Evolutionary conservation across 1,140 invertebrate species (phyloP).

Genomic region (Solenopsis fugax): DNA sequence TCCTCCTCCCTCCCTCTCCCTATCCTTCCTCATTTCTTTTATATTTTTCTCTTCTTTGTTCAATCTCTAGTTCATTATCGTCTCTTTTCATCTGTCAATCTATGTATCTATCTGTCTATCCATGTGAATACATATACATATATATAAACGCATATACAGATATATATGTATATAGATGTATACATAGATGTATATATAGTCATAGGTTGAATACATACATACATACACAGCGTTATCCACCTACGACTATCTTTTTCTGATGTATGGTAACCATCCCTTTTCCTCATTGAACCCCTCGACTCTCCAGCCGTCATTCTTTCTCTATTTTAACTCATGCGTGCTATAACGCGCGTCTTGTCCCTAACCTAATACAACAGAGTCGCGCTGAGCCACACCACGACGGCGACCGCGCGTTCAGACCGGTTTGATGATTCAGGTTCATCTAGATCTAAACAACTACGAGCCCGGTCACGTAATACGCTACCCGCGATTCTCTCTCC

Average conservation of each 20-base stretch:
- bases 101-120: not conserved
- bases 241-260: conserved; percentile 23
- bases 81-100: not conserved
- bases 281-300: conserved; percentile 28
- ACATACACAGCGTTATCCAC: not conserved
- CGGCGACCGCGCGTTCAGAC: conserved; percentile 77
- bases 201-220: not conserved
- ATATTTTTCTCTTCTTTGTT: not conserved
- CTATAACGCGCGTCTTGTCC: conserved; percentile 80
- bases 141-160: not conserved
- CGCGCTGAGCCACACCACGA: conserved; percentile 77
- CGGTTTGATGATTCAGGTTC: conserved; percentile 85
- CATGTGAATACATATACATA: not conserved
- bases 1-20: not conserved
- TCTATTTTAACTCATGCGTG: conserved; percentile 81
- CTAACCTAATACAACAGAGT: conserved; percentile 86
- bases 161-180: not conserved
- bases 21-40: not conserved
- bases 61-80: not conserved
- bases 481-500: conserved; percentile 68
- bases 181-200: too few species aligned
- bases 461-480: conserved; percentile 74
- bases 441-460: conserved; percentile 83
- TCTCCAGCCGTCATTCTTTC: conserved; percentile 57
- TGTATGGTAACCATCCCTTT: not conserved